Evolutionary conservation across 1,140 invertebrate species (phyloP), one percentile per base, ranked within the genome.

Genomic region (Lepeophtheirus salmonis): DNA sequence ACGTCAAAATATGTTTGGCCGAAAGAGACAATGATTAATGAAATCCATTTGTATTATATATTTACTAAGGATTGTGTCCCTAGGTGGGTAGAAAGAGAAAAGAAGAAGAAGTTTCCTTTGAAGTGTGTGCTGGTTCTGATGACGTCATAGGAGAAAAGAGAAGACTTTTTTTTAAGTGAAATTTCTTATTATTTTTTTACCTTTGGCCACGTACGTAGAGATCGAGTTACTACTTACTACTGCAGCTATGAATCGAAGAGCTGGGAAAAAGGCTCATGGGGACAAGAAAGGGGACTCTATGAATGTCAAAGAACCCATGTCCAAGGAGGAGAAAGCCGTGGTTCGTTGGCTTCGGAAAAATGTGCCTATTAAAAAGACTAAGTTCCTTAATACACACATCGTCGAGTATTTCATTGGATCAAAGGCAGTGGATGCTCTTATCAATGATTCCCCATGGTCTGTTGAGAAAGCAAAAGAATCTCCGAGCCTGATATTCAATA

Each of bases 351-450:
- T 98, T 50, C 82, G 86, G 53, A 84, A 85, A 63, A 91, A 94
- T 74, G 82, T 91, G 14, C 89, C 86, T 14, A 84, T 81, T 4
- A 95, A 95, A 72, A 89, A 89, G 69, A 94, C 89, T 0, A 96
- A 90, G 73, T 91, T 96, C 68, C 76, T 90, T 50, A 86, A 87
- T 67, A 91, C 97, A 71, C 85, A 90, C 74, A 92, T 97, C 95
- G 77, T 61, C 1, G 17, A 52, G 51, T 54, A 63, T 24, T 51
- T 51, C 60, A 67, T 67, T 60, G 65, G 73, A 22, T 72, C 69
- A 49, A 89, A 90, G 71, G 91, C 91, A 1, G 81, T 98, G 0
- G 90, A 97, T 73, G 83, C 81, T 0, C 72, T 98, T 6, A 68
- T 97, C 67, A 83, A 88, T 48, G 50, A 61, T 18, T 97, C 94